Evolutionary conservation across 2,888 invertebrate genomes (phyloP).

Genomic region (Acleris cristana): DNA sequence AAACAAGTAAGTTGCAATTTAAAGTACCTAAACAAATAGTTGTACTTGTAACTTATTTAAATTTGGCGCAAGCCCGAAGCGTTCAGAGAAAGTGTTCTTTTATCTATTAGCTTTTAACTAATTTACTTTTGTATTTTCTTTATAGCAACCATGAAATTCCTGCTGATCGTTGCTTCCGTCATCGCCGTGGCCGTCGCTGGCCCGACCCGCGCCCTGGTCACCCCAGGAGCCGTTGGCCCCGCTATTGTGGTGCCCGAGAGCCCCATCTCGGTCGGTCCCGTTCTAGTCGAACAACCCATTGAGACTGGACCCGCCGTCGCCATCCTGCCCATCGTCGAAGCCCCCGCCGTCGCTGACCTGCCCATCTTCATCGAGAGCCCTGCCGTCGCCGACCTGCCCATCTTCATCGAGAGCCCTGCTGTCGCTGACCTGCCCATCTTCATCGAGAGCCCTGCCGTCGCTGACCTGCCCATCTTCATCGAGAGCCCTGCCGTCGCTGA

Average conservation of each 20-base stretch:
- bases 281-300: conserved; percentile 6
- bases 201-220: conserved; percentile 46
- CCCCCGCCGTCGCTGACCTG: conserved; percentile 7
- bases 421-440: too few species aligned
- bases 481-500: conserved; percentile 16
- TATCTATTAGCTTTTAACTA: too few species aligned
- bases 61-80: not conserved
- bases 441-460: too few species aligned
- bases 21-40: not conserved
- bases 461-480: too few species aligned
- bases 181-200: conserved; percentile 52
- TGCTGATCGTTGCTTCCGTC: conserved; percentile 51
- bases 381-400: too few species aligned
- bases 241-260: conserved; percentile 37
- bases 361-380: too few species aligned
- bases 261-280: conserved; percentile 33
- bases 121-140: not conserved
- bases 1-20: conserved; percentile 29
- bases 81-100: too few species aligned
- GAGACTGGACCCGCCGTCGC: conserved; percentile 26
- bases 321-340: conserved; percentile 15
- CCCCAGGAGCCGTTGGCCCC: conserved; percentile 42
- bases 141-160: conserved; percentile 48
- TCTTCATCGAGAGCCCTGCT: too few species aligned
- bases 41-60: too few species aligned